Evolutionary conservation across 2,888 invertebrate genomes (phyloP), one percentile per base, ranked within the genome.

Genomic region (Mimumesa dahlbomi): DNA sequence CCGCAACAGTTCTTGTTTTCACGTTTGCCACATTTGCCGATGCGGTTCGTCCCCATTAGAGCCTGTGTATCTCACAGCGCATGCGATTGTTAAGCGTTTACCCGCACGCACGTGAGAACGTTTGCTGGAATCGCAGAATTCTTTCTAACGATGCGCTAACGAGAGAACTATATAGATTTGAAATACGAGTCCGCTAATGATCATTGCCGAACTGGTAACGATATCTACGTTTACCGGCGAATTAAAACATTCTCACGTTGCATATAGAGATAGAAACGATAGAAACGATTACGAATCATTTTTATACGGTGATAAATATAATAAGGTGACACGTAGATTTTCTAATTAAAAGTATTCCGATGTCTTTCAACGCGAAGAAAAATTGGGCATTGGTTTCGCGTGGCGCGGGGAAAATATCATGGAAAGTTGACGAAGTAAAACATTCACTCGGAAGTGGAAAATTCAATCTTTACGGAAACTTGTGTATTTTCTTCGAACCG

Each of bases 1-100:
- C 71, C 63, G 61, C 66, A 19, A 54, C 56, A 64, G 72, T 75
- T 77, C 67, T 76, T 71, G 75, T 75, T 79, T 77, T 67, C 66
- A 42, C 65, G 54, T 68, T n/a, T 53, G 48, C 58, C 54, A 61
- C 50, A 52, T 53, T 54, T 21, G 63, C 69, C 57, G 46, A 66
- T 61, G 45, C 62, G 69, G 64, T 75, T 61, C 70, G 75, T 70
- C 64, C 74, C 79, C 64, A 75, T 75, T 75, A 75, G 43, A n/a
- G 40, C 11, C 19, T 25, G 40, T 52, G 50, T 64, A 45, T 64
- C 62, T 40, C 52, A 38, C 3, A 3, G 46, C 65, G 43, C 49
- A 46, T 62, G 38, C 75, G 53, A 77, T 76, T 75, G 61, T 78
- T 59, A 19, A 22, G n/a, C 67, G 43, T 48, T 74, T 38, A 57